A percentile compares a stretch with the other conserved stretches of the same genome.
Conservation (phyloP, 2,888 invertebrate species). For the Leucophenga maculata region DNA sequence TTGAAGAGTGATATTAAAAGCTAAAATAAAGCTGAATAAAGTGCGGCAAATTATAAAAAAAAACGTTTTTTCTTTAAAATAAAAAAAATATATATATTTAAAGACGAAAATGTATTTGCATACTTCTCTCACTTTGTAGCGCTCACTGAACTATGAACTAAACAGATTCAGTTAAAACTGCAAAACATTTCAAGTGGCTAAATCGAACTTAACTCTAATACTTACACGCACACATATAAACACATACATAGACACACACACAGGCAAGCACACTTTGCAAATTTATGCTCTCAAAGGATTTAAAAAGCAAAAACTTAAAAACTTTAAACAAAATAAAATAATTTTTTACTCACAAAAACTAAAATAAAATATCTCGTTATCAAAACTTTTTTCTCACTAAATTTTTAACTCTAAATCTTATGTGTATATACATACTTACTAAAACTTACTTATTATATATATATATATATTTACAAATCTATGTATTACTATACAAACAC, state of each 20-base stretch:
- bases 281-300: constrained; percentile 61
- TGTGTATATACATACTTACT: constrained; percentile 53
- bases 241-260: neutral
- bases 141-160: neutral
- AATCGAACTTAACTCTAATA: neutral
- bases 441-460: constrained; percentile 46
- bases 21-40: too few relatives aligned
- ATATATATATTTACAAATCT: constrained; percentile 40
- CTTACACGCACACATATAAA: neutral
- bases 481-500: constrained; percentile 14
- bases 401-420: constrained; percentile 62
- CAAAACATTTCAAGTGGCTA: too few relatives aligned
- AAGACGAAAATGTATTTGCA: constrained; percentile 24
- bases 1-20: neutral
- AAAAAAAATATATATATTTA: neutral
- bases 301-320: constrained; percentile 55
- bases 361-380: constrained; percentile 46
- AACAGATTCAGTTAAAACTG: too few relatives aligned
- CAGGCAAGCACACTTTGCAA: constrained; percentile 45
- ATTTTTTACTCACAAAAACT: constrained; percentile 28
- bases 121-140: constrained; percentile 1
- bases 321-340: constrained; percentile 21
- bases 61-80: neutral
- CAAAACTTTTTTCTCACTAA: constrained; percentile 62
- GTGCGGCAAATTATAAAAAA: too few relatives aligned